These are phyloP conservation scores for Poeciliopsis turrubarensis DNA, from an alignment of 2,113 vertebrate genomes.

Conservation along the genomic window DNA sequence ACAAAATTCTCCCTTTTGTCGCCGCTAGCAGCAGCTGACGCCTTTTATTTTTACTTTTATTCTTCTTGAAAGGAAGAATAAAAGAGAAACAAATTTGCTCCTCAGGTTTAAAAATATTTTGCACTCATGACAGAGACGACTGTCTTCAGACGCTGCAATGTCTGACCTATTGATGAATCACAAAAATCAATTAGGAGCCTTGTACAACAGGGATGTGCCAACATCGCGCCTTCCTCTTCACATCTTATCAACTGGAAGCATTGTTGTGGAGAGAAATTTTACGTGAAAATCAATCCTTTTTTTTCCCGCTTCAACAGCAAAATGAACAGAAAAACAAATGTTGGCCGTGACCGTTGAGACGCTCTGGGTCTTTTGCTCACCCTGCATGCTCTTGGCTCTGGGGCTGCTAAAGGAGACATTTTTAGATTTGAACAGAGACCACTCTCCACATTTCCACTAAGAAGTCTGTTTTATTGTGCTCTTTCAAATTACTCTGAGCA, in stretches of 20 bases:
- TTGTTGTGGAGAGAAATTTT: background rate
- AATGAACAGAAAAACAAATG: background rate
- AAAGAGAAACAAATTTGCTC: background rate
- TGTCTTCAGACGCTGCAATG: background rate
- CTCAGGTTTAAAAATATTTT: background rate
- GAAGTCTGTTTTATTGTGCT: too few species aligned
- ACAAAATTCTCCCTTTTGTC: slow-evolving; percentile 27
- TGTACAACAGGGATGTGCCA: background rate
- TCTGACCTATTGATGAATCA: background rate
- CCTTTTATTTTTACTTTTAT: background rate
- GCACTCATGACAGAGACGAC: background rate
- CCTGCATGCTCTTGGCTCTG: background rate
- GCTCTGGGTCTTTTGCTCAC: background rate
- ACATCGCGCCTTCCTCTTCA: background rate
- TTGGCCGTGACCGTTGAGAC: background rate
- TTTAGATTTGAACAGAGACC: too few species aligned
- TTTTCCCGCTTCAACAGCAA: slow-evolving; percentile 17
- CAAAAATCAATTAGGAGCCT: slow-evolving; percentile 14
- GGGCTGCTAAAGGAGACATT: background rate
- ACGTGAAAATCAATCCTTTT: slow-evolving; percentile 41
- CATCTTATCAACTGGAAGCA: slow-evolving; percentile 7
- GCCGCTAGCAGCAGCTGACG: background rate
- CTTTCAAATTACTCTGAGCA: too few species aligned
- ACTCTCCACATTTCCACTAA: too few species aligned
- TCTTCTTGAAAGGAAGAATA: background rate